Base-by-base conservation (phyloP, 2,888 invertebrate genomes). In the Coelinius sp. region DNA sequence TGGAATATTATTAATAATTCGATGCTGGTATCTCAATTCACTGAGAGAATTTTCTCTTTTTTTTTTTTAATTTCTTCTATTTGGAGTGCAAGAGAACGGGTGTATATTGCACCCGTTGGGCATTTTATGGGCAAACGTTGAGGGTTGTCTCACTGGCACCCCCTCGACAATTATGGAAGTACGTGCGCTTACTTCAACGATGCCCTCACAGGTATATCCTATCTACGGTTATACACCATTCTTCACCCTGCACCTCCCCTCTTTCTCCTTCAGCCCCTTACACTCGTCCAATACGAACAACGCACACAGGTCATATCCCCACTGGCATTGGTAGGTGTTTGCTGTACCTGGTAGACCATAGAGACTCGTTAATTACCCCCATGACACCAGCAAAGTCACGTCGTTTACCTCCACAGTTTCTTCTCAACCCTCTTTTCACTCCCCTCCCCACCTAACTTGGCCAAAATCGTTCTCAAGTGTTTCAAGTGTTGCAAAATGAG, bases 331-430 rank as follows among this genome's bases (percentile, higher is more conserved):
- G 41, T 35, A 71, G 70, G 24, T 63, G 64, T 44, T 66, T 63
- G 67, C 77, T 12, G 12, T 27, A 59, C 56, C 31, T 31, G 31
- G 14, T 56, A 31, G 27, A 27, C 59, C 31, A 59, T 17, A 31
- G 59, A 59, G 31, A 71, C 77, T 81, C 82, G 81, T 84, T 84
- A 84, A 85, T 85, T 84, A 85, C 82, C 82, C 76, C 75, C 75
- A 44, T 74, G 65, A 72, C 44, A 44, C 46, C 35, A 68, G 64
- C 56, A 53, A 69, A 75, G 76, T 76, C 76, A 75, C 75, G 76
- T 75, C 70, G 70, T 73, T 71, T 70, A 64, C 74, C 67, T 69
- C 59, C 63, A 73, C 59, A 59, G 41, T 38, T 49, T 71, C 25
- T 68, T 17, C 53, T 68, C 62, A 24, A 12, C 35, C 12, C 35